Evolutionary conservation across 2,797 vertebrate genomes (phyloP), one percentile per base, ranked within the genome.

Genomic region (Dermochelys coriacea): DNA sequence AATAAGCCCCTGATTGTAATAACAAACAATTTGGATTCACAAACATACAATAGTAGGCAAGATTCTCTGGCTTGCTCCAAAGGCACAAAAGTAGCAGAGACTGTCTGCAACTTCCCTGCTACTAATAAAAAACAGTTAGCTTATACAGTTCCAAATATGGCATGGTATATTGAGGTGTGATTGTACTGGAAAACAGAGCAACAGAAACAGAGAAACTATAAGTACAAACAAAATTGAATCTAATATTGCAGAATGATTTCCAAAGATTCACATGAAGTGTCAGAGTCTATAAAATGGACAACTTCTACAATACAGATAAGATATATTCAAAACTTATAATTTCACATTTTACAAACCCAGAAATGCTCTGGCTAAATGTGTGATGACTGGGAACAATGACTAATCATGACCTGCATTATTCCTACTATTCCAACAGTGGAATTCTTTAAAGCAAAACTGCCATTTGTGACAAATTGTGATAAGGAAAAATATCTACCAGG

Each of bases 401-500:
- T 95, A 89, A 94, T 86, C 41, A 82, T 87, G 93, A 96, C 89
- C 91, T 95, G 77, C 79, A 88, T 85, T 89, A 91, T 94, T 95
- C 91, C 89, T 95, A 78, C 94, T 96, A 90, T 95, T 93, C 92
- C 94, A 96, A 93, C 81, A 95, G 55, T 79, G 55, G 57, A 95
- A 86, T 95, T 74, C 96, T 85, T 95, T 88, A 93, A 96, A 96
- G 86, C 31, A 79, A 94, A 94, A 86, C 83, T 93, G 85, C 45
- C 88, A 87, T 89, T 95, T 93, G 71, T 91, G 92, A 96, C 81
- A 96, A 97, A 95, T 77, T 57, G 5, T 86, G 91, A 93, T 83
- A 95, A 64, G 84, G 75, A 90, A 96, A 94, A 97, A 94, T 86
- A 96, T 93, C 88, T 96, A 96, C 83, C 90, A 68, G 83, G 86